phyloP scores from a whole-genome alignment of 1,140 invertebrate genomes.

The Xylocopa sonorina region DNA sequence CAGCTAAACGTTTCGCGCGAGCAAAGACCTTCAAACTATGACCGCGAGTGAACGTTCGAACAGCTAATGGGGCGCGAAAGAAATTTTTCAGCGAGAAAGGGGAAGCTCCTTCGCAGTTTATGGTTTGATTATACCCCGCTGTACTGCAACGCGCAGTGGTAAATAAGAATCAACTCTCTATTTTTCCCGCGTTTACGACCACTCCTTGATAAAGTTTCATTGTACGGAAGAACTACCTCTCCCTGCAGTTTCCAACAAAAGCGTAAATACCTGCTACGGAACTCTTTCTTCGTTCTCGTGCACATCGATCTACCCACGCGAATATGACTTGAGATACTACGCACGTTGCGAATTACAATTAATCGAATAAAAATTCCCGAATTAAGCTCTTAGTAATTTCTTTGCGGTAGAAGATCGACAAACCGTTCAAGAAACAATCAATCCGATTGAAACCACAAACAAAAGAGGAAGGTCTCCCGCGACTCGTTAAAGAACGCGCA shows the following conservation, averaged over 20 bases:
- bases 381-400: too few relatives aligned
- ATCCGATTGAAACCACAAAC: not conserved
- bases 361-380: too few relatives aligned
- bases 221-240: not conserved
- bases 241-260: not conserved
- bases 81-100: not conserved
- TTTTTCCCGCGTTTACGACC: not conserved
- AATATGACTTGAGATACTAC: too few relatives aligned
- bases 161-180: not conserved
- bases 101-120: not conserved
- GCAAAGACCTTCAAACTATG: not conserved
- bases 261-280: too few relatives aligned
- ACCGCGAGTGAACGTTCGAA: not conserved
- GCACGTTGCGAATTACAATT: too few relatives aligned
- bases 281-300: too few relatives aligned
- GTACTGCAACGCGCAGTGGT: not conserved
- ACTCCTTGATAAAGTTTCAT: not conserved
- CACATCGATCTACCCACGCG: not conserved
- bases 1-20: not conserved
- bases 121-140: not conserved
- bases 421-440: not conserved
- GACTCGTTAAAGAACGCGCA: not conserved
- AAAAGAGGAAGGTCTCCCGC: not conserved
- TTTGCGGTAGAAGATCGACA: too few relatives aligned
- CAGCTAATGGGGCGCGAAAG: not conserved